phyloP scores from a whole-genome alignment of 2,797 vertebrate genomes.

The Tinamus major region DNA sequence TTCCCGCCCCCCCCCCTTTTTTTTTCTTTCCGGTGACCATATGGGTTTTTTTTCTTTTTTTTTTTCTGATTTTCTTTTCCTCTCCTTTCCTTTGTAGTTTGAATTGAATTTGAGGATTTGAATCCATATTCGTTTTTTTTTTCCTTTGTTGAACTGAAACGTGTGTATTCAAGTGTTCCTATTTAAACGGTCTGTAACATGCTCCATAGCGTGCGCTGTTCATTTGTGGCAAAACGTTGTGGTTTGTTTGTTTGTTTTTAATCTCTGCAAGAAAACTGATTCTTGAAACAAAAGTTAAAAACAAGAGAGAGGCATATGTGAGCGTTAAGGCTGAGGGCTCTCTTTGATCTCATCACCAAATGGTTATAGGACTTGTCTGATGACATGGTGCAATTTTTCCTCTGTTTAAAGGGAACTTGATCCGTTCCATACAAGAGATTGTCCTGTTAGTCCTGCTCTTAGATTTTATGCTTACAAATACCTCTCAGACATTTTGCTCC shows the following conservation, averaged over 20 bases:
- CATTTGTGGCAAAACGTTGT: accelerated
- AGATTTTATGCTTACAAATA: neutral
- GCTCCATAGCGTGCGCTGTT: accelerated
- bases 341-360: neutral
- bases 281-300: neutral
- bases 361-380: neutral
- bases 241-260: neutral
- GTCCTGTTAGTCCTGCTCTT: neutral
- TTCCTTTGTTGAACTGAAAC: neutral
- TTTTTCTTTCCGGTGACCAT: too few species aligned
- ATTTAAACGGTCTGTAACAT: too few species aligned
- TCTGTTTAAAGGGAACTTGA: neutral
- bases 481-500: neutral
- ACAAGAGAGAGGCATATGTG: too few species aligned
- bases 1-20: too few species aligned
- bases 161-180: neutral
- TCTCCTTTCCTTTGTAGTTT: neutral
- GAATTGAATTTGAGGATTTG: neutral
- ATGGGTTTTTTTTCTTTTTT: too few species aligned
- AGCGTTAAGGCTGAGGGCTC: neutral
- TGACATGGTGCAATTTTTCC: neutral
- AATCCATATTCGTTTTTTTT: neutral
- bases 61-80: too few species aligned
- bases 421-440: neutral
- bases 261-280: accelerated